Evolutionary conservation across 2,113 vertebrate species (phyloP), one percentile per base, ranked within the genome.

Genomic region (Pseudolaguvia tuberculata): DNA sequence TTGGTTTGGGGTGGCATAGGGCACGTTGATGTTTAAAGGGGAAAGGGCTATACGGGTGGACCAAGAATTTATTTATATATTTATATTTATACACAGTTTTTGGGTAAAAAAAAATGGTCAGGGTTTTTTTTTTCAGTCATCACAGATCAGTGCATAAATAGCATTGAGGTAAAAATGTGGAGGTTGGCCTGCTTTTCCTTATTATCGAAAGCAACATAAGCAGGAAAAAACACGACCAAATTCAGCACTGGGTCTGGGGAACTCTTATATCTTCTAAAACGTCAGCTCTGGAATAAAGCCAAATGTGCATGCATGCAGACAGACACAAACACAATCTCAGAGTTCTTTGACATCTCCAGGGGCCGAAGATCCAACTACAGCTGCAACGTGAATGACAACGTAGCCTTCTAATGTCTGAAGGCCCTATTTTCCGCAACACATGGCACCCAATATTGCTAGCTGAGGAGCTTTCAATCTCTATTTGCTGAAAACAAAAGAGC

Each of bases 401-500:
- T 23, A 52, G 65, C 29, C 70, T 47, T 58, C 65, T 29, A 70
- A 68, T 61, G 75, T 73, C 79, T 68, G 63, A 73, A 66, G 74
- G 57, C 56, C 63, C 70, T 25, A 56, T 77, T 72, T 77, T 67
- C 66, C 52, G 59, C 56, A 77, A 77, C 79, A 77, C 75, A 73
- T 63, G 69, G 79, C 45, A 65, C 69, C 70, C 48, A 42, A 80
- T 70, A 77, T 73, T 45, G 48, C 75, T 57, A 61, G 56, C 31
- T 20, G 27, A 65, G 45, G 56, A 73, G 79, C 75, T 65, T 63
- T 80, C 79, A 70, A 57, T 80, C 75, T 80, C 68, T 80, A 73
- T 80, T 80, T 80, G 70, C 75, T 29, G 73, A 77, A 77, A 80
- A 80, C 79, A 80, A 73, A 80, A 77, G 79, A 80, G 50, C 70